Base-by-base conservation (phyloP, 1,140 invertebrate species). In the Battus philenor region DNA sequence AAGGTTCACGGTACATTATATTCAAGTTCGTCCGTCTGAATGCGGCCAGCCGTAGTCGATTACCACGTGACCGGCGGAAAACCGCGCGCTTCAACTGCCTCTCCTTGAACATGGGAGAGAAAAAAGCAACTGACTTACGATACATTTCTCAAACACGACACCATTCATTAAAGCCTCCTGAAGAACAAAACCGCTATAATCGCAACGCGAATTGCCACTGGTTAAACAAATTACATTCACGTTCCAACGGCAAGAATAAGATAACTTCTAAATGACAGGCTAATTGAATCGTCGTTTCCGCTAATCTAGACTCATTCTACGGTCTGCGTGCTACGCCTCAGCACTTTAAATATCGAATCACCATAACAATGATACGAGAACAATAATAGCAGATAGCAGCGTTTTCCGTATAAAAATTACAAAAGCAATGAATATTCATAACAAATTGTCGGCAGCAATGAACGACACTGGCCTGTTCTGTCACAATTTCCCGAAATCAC, bases 291-390 rank as follows among this genome's bases (percentile, higher is more conserved):
- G 53, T 69, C 64, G 68, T 71, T 78, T 76, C 68, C 60, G 71
- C 68, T 66, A 70, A 78, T 81, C 62, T 66, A 20, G 47, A 53
- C 59, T 64, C 51, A 51, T 75, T 74, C 72, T 54, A 52, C 60
- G 48, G 49, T 66, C 49, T 63, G 60, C 44, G 45, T 54, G 52
- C 65, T 59, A 64, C 52, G 47, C 33, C 27, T 52, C 54, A 62
- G 46, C 57, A 63, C 57, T 54, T 58, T 58, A 59, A 57, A 57
- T 59, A 53, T 61, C 48, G 38, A 47, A 80, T 78, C 68, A 72
- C 54, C 76, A 77, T 75, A 72, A 83, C 71, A 80, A 80, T 80
- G 53, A 71, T 69, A 49, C 44, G 54, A 65, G 50, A 75, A 79
- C 73, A 78, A 74, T 74, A 73, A 74, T 50, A 67, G 50, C 48